A percentile compares a stretch with the other conserved stretches of the same genome.
These are phyloP conservation scores for Cyrtonyx montezumae DNA, from an alignment of 2,113 vertebrate genomes.

Conservation along the genomic window DNA sequence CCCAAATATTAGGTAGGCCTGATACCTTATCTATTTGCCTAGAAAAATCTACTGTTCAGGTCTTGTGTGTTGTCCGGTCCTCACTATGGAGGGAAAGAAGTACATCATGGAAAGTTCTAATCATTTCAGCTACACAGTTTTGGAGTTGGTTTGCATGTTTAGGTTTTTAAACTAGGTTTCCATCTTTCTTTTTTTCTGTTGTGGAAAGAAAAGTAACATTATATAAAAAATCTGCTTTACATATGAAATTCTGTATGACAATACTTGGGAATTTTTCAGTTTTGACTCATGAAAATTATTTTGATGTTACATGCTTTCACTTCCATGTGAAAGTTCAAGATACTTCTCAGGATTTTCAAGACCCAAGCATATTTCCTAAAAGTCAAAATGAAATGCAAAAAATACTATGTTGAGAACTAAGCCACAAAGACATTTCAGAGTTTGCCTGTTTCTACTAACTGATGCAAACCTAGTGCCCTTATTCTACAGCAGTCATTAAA, in stretches of 20 bases:
- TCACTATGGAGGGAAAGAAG: background rate
- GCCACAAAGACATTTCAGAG: background rate
- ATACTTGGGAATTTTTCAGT: background rate
- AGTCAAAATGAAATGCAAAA: background rate
- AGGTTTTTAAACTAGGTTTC: background rate
- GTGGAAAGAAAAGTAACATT: background rate
- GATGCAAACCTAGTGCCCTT: background rate
- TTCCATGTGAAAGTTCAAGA: background rate
- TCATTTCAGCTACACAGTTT: background rate
- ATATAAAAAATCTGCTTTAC: background rate
- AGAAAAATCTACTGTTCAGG: background rate
- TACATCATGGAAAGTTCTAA: background rate
- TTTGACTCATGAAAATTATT: background rate
- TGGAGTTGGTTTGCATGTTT: background rate
- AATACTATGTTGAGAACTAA: background rate
- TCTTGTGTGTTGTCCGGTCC: background rate
- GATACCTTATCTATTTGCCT: background rate
- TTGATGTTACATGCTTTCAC: background rate
- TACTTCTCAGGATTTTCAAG: background rate
- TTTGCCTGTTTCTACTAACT: background rate
- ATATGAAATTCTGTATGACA: background rate
- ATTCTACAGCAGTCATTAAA: background rate
- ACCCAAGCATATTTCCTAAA: background rate
- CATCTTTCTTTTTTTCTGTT: background rate
- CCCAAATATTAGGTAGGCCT: background rate